Evolutionary conservation across 2,113 vertebrate genomes (phyloP), one percentile per base, ranked within the genome.

Genomic region (Zosterops hypoxanthus): DNA sequence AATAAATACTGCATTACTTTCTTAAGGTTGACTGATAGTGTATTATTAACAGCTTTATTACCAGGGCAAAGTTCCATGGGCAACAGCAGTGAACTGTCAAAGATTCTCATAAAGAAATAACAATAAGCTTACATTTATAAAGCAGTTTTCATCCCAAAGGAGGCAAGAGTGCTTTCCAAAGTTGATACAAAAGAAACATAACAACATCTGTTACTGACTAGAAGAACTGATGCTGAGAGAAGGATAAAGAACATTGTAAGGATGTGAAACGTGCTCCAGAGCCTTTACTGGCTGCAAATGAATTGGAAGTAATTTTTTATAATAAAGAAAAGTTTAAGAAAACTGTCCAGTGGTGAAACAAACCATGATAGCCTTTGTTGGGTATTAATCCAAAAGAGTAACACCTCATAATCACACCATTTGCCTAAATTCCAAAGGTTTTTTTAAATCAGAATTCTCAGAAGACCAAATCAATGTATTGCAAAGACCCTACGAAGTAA

Each of bases 51-150:
- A 90, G n/a, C 21, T 93, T 97, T 97, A 94, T 71, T 94, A 78
- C 47, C 26, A 90, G 66, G 76, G 79, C 75, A 91, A 77, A 86
- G 41, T 95, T 96, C 88, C 79, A 93, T 49, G 79, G 59, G 71
- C 68, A 88, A 93, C 76, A 96, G 85, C 82, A 88, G 87, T 89
- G 93, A 92, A 86, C 56, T 95, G 79, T 94, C 93, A 91, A 85
- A 86, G 64, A 93, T 90, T 90, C 46, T 91, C 39, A 73, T 56
- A 56, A 93, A 91, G 87, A 73, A 94, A 95, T 83, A 88, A 86
- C 71, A 93, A 41, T 66, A 94, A 92, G 12, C 33, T 94, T 83
- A 88, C 47, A 73, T 86, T 90, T 93, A 70, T 66, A 90, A 90
- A 63, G 49, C 33, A 28, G 49, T 69, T 83, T 95, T 71, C 44